Conservation (phyloP, 2,888 invertebrate species). For the Perdita meconis region DNA sequence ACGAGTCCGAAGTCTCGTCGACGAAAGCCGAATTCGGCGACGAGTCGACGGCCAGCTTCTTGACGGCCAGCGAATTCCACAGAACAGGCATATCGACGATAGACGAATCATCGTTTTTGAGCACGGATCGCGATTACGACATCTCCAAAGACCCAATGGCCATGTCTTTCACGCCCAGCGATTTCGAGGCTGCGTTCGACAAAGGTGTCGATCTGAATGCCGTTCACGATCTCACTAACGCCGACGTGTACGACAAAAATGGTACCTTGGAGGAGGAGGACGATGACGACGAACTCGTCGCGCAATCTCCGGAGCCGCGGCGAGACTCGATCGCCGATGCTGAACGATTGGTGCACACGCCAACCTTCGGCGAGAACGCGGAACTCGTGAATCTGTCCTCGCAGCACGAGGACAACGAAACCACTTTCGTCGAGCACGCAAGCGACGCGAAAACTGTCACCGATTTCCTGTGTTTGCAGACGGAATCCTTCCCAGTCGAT, state of each 20-base stretch:
- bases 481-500: slow-evolving; percentile 37
- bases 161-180: slow-evolving; percentile 79
- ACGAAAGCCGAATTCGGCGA: slow-evolving; percentile 86
- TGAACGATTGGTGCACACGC: neutral
- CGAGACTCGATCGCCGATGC: neutral
- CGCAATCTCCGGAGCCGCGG: slow-evolving; percentile 7
- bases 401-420: slow-evolving; percentile 27
- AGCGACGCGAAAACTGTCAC: neutral
- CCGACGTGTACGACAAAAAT: slow-evolving; percentile 67
- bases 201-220: slow-evolving; percentile 84
- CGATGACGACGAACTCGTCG: neutral
- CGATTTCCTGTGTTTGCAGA: slow-evolving; percentile 27
- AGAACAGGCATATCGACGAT: slow-evolving; percentile 75
- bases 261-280: slow-evolving; percentile 23
- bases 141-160: slow-evolving; percentile 79
- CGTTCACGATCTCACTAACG: slow-evolving; percentile 82
- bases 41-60: slow-evolving; percentile 84
- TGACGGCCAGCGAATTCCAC: slow-evolving; percentile 74
- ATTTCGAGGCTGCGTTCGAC: slow-evolving; percentile 76
- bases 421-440: slow-evolving; percentile 34
- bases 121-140: slow-evolving; percentile 72
- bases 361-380: slow-evolving; percentile 7
- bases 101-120: slow-evolving; percentile 76
- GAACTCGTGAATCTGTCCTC: slow-evolving; percentile 37
- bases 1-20: slow-evolving; percentile 85